These are phyloP conservation scores for Ceyx cyanopectus DNA, from an alignment of 2,113 vertebrate genomes.

Conservation along the genomic window DNA sequence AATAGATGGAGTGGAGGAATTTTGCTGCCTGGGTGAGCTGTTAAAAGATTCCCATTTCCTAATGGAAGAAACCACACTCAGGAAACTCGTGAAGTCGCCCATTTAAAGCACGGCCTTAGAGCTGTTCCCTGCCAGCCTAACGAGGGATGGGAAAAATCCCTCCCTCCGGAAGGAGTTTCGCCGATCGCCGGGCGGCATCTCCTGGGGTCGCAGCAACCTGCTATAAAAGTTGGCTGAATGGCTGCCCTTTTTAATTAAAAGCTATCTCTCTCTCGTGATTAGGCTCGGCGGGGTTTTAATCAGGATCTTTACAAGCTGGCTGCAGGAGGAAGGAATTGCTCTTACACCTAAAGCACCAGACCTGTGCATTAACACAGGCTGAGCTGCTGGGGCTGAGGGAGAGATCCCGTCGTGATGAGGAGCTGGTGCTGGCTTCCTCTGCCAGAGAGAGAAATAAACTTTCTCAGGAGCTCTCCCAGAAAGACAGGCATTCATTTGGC, in stretches of 20 bases:
- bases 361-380: neutral
- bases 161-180: constrained; percentile 19
- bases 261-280: constrained; percentile 35
- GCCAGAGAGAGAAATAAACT: neutral
- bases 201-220: constrained; percentile 39
- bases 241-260: constrained; percentile 71
- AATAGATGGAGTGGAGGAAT: constrained; percentile 50
- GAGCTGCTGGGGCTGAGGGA: neutral
- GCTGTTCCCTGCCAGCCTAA: constrained; percentile 36
- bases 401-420: accelerated
- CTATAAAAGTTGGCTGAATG: constrained; percentile 36
- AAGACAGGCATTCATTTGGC: neutral
- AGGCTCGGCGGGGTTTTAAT: constrained; percentile 58
- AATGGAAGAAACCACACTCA: constrained; percentile 66
- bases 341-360: neutral
- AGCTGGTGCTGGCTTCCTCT: neutral
- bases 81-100: constrained; percentile 49
- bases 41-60: constrained; percentile 66
- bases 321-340: neutral
- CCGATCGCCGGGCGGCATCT: constrained; percentile 44
- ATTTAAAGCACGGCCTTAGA: constrained; percentile 7
- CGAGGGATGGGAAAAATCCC: neutral
- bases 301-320: constrained; percentile 68
- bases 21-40: constrained; percentile 65
- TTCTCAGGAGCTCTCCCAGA: neutral